Conservation (phyloP, 2,797 vertebrate genomes). For the Halcyon leucocephala region DNA sequence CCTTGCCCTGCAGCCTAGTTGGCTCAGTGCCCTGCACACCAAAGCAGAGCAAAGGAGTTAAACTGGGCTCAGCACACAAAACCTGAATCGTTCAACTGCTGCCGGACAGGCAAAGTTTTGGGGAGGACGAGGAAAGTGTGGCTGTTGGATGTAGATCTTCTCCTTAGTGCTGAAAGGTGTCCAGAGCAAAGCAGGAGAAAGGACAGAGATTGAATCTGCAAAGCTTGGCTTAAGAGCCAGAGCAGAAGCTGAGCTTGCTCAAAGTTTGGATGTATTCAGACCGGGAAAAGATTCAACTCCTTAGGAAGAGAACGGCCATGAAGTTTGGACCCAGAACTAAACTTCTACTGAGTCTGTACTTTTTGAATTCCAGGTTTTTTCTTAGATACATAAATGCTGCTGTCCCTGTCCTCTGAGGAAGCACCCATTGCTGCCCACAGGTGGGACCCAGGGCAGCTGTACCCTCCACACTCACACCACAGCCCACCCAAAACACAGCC, state of each 20-base stretch:
- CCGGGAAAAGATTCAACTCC: not conserved
- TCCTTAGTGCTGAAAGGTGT: not conserved
- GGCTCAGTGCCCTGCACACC: not conserved
- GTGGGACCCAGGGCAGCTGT: not conserved
- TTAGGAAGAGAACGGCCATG: not conserved
- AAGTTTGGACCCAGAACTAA: not conserved
- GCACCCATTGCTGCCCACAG: not conserved
- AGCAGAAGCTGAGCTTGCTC: not conserved
- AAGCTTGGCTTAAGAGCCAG: not conserved
- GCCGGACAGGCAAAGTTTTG: not conserved
- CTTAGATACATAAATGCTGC: accelerated
- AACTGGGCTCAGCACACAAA: not conserved
- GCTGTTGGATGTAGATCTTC: not conserved
- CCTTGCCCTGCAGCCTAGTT: not conserved
- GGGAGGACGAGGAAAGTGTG: not conserved
- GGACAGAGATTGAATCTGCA: not conserved
- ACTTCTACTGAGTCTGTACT: not conserved
- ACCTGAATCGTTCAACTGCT: not conserved
- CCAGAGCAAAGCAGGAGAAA: conserved; percentile 6
- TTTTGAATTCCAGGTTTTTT: not conserved
- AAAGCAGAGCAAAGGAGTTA: not conserved
- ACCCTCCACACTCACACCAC: accelerated
- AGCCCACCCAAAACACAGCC: not conserved
- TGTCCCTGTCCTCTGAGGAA: not conserved
- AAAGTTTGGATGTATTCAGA: not conserved